phyloP scores from a whole-genome alignment of 2,888 invertebrate species.

The Heliconius cydno region DNA sequence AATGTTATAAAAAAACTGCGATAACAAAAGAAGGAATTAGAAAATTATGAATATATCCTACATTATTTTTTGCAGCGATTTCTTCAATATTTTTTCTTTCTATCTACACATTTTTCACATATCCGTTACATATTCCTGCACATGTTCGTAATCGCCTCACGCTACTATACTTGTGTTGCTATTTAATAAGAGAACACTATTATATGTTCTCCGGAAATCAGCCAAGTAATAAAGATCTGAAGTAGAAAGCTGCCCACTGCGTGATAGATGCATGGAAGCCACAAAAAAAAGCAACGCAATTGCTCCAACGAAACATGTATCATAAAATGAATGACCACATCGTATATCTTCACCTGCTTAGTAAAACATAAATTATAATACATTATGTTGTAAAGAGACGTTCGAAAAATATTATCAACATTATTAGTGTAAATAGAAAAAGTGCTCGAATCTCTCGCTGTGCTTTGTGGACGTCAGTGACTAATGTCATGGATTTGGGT shows the following conservation, averaged over 20 bases:
- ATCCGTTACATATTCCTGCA: not conserved
- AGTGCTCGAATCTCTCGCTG: conserved; percentile 66
- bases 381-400: conserved; percentile 81
- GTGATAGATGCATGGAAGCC: conserved; percentile 80
- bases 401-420: conserved; percentile 72
- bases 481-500: conserved; percentile 58
- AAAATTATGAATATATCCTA: not conserved
- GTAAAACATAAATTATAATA: conserved; percentile 83
- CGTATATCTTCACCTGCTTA: conserved; percentile 84
- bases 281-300: conserved; percentile 82
- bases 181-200: conserved; percentile 38
- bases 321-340: conserved; percentile 82
- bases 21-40: not conserved
- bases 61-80: not conserved
- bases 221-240: conserved; percentile 78
- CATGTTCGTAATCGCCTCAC: not conserved
- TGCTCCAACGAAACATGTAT: conserved; percentile 82
- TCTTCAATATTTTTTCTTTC: not conserved
- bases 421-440: conserved; percentile 72
- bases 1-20: not conserved
- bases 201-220: conserved; percentile 74
- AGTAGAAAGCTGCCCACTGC: conserved; percentile 80
- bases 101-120: not conserved
- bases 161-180: conserved; percentile 18
- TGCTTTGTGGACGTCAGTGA: conserved; percentile 63